Evolutionary conservation across 53 echinoderm and acorn worm species (phyloP), one percentile per base, ranked within the genome.

Genomic region (Apostichopus leukothele): DNA sequence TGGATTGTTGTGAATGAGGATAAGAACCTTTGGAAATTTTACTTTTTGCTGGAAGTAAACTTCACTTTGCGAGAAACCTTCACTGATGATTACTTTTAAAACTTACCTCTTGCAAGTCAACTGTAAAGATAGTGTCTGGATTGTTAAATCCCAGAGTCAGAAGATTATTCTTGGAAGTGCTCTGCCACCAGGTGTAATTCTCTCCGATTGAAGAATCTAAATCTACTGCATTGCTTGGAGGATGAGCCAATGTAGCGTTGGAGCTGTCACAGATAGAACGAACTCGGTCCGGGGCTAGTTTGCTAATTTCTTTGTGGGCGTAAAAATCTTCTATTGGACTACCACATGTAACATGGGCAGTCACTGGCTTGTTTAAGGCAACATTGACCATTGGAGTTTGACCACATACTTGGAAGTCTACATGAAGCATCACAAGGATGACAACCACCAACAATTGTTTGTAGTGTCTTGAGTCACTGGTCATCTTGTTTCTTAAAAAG

Each of bases 141-240:
- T 74, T 88, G 18, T 74, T 52, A 54, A 89, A 50, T n/a, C 91
- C 94, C 12, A 86, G 88, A 75, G 27, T 18, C 14, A 54, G 53
- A 0, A 97, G 89, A 5, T 52, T 83, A 55, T 78, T 91, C 76
- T 90, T 94, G 9, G 97, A 97, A n/a, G 95, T 83, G 79, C 97
- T 97, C 91, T 97, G 97, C 97, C 97, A 97, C 95, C 95, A 97
- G 25, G 97, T 97, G 78, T 93, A 95, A 20, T 53, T 89, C 12
- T 89, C 92, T 13, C 92, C 96, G 10, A 86, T 11, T 74, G 88
- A 39, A 13, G 90, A 75, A 81, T 97, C 93, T 1, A 7, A 11
- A 71, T 97, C 97, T 2, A 97, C 97, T 93, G 95, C 95, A 13
- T 75, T 63, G 10, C 83, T 91, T 4, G 97, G 91, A n/a, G 93